These are phyloP conservation scores for Noctua janthe DNA, from an alignment of 2,888 invertebrate genomes.

Conservation along the genomic window DNA sequence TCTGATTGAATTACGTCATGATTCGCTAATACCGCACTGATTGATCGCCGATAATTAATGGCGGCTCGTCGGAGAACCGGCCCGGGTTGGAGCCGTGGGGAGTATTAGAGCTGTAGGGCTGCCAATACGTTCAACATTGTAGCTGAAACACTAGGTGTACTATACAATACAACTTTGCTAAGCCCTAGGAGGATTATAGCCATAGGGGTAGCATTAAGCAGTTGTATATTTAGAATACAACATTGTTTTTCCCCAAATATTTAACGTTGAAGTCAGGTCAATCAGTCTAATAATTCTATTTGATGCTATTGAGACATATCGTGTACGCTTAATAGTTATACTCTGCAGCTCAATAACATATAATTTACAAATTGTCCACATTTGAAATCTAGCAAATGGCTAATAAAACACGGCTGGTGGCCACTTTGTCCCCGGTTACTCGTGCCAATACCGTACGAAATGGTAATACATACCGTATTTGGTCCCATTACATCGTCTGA, in stretches of 20 bases:
- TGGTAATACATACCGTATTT: conserved; percentile 13
- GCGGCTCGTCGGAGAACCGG: conserved; percentile 16
- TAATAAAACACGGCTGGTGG: neutral
- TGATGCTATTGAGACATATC: neutral
- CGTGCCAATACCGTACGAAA: neutral
- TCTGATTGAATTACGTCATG: conserved; percentile 64
- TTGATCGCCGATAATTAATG: conserved; percentile 61
- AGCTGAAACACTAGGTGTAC: neutral
- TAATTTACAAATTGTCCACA: neutral
- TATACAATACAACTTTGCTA: neutral
- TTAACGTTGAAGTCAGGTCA: neutral
- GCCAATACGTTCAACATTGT: conserved; percentile 22
- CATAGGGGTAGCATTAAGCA: neutral
- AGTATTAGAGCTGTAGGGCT: conserved; percentile 9
- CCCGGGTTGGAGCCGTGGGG: conserved; percentile 24
- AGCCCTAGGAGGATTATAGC: neutral
- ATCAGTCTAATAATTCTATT: too few species aligned
- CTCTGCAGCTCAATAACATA: neutral
- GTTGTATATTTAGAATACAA: neutral
- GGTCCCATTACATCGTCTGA: conserved; percentile 15
- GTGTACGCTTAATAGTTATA: neutral
- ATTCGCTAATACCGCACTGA: conserved; percentile 59
- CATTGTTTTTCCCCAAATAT: neutral
- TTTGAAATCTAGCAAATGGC: neutral
- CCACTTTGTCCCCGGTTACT: neutral